A percentile compares a stretch with the other conserved stretches of the same genome.
phyloP scores from a whole-genome alignment of 2,888 invertebrate species.

The Papilio demoleus region DNA sequence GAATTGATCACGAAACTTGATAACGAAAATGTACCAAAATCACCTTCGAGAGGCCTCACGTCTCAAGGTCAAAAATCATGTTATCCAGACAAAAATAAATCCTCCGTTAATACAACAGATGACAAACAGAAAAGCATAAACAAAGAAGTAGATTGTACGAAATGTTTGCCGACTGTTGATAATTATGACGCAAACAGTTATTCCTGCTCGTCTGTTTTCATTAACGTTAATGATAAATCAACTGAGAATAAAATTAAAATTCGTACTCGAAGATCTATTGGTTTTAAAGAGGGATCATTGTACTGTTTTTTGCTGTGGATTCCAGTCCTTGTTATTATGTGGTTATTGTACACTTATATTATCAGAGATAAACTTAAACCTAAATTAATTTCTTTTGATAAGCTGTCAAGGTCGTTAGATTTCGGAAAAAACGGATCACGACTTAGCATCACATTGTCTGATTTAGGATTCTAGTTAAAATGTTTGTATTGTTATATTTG shows the following conservation, averaged over 20 bases:
- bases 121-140: conserved; percentile 19
- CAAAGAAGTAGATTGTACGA: conserved; percentile 17
- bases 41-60: conserved; percentile 8
- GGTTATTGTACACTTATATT: conserved; percentile 58
- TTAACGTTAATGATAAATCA: conserved; percentile 44
- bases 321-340: conserved; percentile 56
- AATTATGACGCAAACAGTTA: conserved; percentile 39
- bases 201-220: conserved; percentile 45
- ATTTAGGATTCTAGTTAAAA: conserved; percentile 63
- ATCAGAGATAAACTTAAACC: conserved; percentile 49
- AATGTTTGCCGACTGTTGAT: conserved; percentile 41
- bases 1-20: conserved; percentile 42
- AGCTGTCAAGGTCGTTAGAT: conserved; percentile 31
- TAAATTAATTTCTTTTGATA: conserved; percentile 30
- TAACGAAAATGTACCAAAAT: conserved; percentile 23
- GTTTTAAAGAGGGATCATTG: conserved; percentile 58
- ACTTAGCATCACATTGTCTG: conserved; percentile 55
- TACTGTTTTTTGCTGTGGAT: conserved; percentile 66
- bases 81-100: conserved; percentile 16
- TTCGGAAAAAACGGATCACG: conserved; percentile 42
- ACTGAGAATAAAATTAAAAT: conserved; percentile 45
- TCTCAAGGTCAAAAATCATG: background rate
- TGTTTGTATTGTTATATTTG: conserved; percentile 31
- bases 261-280: conserved; percentile 48
- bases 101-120: conserved; percentile 4